Conservation (phyloP, 2,888 invertebrate genomes). For the Oscheius myriophilus region DNA sequence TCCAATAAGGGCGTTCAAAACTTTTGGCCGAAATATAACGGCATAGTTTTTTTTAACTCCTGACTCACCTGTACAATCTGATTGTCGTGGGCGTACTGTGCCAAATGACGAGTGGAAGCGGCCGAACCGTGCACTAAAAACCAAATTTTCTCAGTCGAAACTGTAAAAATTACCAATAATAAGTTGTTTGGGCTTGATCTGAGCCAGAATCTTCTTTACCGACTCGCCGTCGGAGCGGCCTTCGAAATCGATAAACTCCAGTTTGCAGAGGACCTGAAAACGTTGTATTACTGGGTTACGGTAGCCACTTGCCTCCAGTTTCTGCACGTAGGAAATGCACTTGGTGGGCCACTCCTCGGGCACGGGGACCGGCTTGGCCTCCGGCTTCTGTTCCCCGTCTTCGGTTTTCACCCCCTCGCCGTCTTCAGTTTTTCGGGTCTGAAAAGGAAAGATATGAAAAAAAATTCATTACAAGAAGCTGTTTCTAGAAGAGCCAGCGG, state of each 20-base stretch:
- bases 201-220: slow-evolving; percentile 79
- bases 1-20: too few relatives aligned
- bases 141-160: not conserved
- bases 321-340: slow-evolving; percentile 61
- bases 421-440: slow-evolving; percentile 40
- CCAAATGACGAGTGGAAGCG: slow-evolving; percentile 80
- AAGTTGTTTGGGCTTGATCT: slow-evolving; percentile 61
- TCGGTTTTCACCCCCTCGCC: slow-evolving; percentile 35
- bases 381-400: not conserved
- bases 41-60: too few relatives aligned
- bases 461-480: slow-evolving; percentile 70
- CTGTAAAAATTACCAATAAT: slow-evolving; percentile 19
- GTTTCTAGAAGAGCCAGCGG: too few relatives aligned
- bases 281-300: not conserved
- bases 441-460: slow-evolving; percentile 73
- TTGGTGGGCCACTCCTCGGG: slow-evolving; percentile 68
- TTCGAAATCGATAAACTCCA: slow-evolving; percentile 92
- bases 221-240: slow-evolving; percentile 80
- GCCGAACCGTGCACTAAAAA: slow-evolving; percentile 79
- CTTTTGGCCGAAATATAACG: too few relatives aligned
- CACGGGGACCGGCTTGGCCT: not conserved
- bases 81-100: slow-evolving; percentile 71
- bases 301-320: slow-evolving; percentile 57
- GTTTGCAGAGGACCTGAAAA: slow-evolving; percentile 60
- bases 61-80: slow-evolving; percentile 54